Conservation (phyloP, 2,113 vertebrate genomes). For the Platysteira castanea region DNA sequence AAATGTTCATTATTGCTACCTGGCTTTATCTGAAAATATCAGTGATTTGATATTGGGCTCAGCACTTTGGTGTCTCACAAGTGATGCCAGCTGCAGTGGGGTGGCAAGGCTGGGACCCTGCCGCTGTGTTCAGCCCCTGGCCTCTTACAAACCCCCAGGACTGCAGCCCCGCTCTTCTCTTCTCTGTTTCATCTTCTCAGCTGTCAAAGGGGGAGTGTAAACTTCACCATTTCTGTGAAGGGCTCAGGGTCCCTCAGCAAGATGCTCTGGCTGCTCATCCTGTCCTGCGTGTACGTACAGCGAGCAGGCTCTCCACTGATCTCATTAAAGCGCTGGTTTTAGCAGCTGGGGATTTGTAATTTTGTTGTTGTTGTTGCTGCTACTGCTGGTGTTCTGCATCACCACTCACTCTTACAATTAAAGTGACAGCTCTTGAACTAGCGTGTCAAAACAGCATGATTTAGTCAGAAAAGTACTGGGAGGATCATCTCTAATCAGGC, state of each 20-base stretch:
- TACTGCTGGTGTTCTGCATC: slow-evolving; percentile 18
- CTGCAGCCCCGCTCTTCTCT: not conserved
- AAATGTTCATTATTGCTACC: not conserved
- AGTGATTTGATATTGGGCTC: not conserved
- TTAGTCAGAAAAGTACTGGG: slow-evolving; percentile 23
- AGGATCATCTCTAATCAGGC: slow-evolving; percentile 4
- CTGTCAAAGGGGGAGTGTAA: not conserved
- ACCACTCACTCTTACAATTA: slow-evolving; percentile 13
- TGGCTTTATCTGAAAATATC: not conserved
- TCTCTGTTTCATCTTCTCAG: not conserved
- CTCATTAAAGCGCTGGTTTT: not conserved
- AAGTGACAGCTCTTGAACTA: slow-evolving; percentile 45
- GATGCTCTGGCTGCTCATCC: not conserved
- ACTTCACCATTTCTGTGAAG: not conserved
- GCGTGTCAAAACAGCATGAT: slow-evolving; percentile 29
- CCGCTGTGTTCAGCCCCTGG: not conserved
- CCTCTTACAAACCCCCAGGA: not conserved
- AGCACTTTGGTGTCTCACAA: not conserved
- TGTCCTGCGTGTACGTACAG: fast-evolving
- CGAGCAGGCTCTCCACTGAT: not conserved
- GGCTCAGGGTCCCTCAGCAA: not conserved
- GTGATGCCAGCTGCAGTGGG: not conserved
- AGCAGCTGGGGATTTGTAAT: not conserved
- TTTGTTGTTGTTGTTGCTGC: not conserved
- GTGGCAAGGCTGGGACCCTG: not conserved